phyloP scores from a whole-genome alignment of 1,140 invertebrate species.

The Platorchestia sp. region DNA sequence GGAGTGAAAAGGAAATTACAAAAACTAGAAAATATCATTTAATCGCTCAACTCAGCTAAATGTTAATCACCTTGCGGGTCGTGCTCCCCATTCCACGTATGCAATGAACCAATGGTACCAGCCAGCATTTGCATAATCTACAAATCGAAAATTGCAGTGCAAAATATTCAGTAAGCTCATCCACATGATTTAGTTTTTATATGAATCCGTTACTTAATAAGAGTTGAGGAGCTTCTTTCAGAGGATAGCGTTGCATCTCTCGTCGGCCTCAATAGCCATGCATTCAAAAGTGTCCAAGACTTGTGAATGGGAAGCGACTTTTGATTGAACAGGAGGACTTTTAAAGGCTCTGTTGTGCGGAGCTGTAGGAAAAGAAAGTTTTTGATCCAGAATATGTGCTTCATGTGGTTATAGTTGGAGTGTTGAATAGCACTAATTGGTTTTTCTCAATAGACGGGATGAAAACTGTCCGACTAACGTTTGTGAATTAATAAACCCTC shows the following conservation, averaged over 20 bases:
- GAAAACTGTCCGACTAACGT: not conserved
- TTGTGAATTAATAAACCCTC: too few relatives aligned
- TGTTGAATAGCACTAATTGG: not conserved
- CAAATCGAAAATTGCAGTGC: too few relatives aligned
- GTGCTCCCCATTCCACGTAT: too few relatives aligned
- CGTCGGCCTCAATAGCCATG: not conserved
- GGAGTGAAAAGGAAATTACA: too few relatives aligned
- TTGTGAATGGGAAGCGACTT: not conserved
- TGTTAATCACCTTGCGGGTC: too few relatives aligned
- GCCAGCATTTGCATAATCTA: too few relatives aligned
- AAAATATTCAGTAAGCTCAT: not conserved
- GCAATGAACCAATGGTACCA: too few relatives aligned
- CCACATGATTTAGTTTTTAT: not conserved
- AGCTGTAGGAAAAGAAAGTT: not conserved
- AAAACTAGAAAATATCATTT: too few relatives aligned
- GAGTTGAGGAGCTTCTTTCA: not conserved
- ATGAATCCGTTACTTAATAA: not conserved
- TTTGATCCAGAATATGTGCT: not conserved
- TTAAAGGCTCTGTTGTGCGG: not conserved
- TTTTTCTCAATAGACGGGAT: not conserved
- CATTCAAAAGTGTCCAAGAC: not conserved
- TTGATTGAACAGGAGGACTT: not conserved
- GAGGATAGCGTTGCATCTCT: not conserved
- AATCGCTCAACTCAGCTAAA: too few relatives aligned
- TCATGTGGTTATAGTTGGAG: not conserved